Percentiles rank a stretch among this genome's conserved stretches.
Conservation (phyloP, 2,797 vertebrate genomes). For the Poecilia wingei region DNA sequence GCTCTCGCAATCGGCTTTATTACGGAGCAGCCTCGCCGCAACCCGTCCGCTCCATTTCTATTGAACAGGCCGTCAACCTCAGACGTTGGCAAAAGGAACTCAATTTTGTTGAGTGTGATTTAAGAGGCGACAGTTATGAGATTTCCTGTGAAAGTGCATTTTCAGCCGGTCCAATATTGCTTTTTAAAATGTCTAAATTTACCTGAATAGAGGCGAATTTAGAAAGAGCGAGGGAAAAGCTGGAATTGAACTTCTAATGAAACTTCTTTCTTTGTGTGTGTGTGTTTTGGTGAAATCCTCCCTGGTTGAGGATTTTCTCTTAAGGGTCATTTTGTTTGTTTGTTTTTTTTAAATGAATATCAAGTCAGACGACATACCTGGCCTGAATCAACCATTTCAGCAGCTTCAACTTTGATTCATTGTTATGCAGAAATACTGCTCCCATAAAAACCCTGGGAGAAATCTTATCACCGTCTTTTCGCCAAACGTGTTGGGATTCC, state of each 20-base stretch:
- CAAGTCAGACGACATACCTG: neutral
- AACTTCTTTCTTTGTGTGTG: neutral
- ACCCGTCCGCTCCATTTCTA: slow-evolving; percentile 2
- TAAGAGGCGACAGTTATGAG: neutral
- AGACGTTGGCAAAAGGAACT: slow-evolving; percentile 8
- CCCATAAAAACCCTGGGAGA: neutral
- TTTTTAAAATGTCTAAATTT: neutral
- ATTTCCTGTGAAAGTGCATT: neutral
- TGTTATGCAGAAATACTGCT: neutral
- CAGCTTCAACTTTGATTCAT: neutral
- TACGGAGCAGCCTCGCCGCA: slow-evolving; percentile 1
- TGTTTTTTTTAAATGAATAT: neutral
- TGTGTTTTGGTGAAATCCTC: neutral
- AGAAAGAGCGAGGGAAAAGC: neutral
- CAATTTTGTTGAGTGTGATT: neutral
- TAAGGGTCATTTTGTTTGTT: neutral
- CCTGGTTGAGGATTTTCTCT: neutral
- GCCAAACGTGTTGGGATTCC: neutral
- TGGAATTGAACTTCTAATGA: neutral
- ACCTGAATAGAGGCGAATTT: neutral
- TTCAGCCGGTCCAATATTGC: neutral
- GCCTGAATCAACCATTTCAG: too few relatives aligned
- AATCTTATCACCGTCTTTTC: neutral
- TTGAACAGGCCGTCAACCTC: neutral
- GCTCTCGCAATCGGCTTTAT: slow-evolving; percentile 28